Evolutionary conservation across 2,113 vertebrate species (phyloP).

Genomic region (Numida meleagris): DNA sequence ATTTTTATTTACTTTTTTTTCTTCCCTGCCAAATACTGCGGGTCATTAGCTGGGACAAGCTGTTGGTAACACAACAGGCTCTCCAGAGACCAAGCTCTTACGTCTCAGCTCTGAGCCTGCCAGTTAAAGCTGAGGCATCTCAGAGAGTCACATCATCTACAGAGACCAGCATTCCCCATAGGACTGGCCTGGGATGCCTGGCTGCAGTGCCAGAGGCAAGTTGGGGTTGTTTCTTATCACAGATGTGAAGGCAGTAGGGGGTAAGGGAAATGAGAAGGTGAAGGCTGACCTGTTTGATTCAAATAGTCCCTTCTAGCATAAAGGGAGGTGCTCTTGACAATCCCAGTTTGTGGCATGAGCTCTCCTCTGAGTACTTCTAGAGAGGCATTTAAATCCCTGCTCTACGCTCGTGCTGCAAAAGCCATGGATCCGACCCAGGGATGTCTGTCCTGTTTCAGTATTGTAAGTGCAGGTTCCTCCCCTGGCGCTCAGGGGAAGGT

Average conservation of each 20-base stretch:
- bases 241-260: not conserved
- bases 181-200: not conserved
- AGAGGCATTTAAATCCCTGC: not conserved
- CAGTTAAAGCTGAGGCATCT: not conserved
- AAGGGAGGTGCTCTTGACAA: not conserved
- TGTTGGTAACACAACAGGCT: not conserved
- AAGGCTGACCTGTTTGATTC: not conserved
- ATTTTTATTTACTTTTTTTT: conserved; percentile 26
- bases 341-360: not conserved
- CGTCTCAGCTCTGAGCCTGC: not conserved
- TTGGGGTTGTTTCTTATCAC: not conserved
- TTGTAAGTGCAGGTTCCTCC: not conserved
- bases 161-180: not conserved
- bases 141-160: not conserved
- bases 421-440: not conserved
- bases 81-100: not conserved
- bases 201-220: not conserved
- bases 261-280: not conserved
- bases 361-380: not conserved
- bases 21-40: not conserved
- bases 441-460: not conserved
- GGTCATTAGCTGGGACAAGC: conserved; percentile 46
- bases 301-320: not conserved
- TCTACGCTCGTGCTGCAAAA: not conserved
- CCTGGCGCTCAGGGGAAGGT: not conserved